Evolutionary conservation across 2,113 vertebrate genomes (phyloP).

Genomic region (Eolophus roseicapilla): DNA sequence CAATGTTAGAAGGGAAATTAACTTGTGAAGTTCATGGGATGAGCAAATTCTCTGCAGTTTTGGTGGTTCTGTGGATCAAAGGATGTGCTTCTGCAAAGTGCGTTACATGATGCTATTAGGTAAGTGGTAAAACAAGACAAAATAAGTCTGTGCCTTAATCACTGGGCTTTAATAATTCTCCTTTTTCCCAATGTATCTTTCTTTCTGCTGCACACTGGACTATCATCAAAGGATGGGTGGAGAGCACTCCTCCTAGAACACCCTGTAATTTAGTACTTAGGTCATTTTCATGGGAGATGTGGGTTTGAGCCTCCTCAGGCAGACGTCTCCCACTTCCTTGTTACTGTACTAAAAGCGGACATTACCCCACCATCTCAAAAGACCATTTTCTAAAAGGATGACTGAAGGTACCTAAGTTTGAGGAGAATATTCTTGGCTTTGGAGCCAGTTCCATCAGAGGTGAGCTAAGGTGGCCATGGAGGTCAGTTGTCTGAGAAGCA

Average conservation of each 20-base stretch:
- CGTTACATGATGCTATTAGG: not conserved
- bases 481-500: not conserved
- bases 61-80: not conserved
- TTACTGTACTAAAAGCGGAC: not conserved
- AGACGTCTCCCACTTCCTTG: not conserved
- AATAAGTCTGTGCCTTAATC: not conserved
- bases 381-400: not conserved
- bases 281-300: not conserved
- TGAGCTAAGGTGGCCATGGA: not conserved
- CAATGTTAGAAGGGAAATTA: not conserved
- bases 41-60: not conserved
- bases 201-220: not conserved
- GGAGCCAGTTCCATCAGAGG: not conserved
- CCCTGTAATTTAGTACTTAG: slow-evolving; percentile 11
- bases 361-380: not conserved
- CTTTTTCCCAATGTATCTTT: not conserved
- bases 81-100: not conserved
- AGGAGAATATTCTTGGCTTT: not conserved
- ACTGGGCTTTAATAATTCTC: not conserved
- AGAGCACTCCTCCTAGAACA: not conserved
- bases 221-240: slow-evolving; percentile 48
- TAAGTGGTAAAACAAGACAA: not conserved
- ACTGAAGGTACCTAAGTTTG: not conserved
- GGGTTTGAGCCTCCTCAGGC: not conserved
- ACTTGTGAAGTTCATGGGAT: not conserved